Percentiles rank a stretch among this genome's conserved stretches.
Evolutionary conservation across 2,888 invertebrate genomes (phyloP).

Genomic region (Calliopum simillimum): DNA sequence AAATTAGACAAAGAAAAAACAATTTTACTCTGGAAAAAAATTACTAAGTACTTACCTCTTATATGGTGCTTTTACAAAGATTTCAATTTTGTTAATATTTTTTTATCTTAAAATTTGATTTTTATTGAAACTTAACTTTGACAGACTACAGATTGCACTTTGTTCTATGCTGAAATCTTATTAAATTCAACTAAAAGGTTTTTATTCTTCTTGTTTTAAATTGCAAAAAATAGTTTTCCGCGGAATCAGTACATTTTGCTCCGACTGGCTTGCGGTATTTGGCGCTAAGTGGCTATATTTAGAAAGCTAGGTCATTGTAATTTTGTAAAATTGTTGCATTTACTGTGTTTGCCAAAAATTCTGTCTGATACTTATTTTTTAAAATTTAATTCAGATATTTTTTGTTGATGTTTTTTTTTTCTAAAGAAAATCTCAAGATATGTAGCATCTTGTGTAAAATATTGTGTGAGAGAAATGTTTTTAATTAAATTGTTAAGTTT

Average conservation of each 20-base stretch:
- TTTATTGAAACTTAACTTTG: not conserved
- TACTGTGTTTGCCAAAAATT: too few relatives aligned
- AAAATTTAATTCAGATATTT: too few relatives aligned
- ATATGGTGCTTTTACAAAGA: not conserved
- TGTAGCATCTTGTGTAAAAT: too few relatives aligned
- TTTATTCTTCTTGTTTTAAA: not conserved
- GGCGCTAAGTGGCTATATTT: conserved; percentile 19
- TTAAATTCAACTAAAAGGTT: not conserved
- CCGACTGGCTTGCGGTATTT: conserved; percentile 8
- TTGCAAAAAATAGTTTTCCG: not conserved
- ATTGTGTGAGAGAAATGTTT: not conserved
- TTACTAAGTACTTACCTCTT: too few relatives aligned
- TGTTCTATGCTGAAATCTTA: not conserved
- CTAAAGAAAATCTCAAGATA: too few relatives aligned
- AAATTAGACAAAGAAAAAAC: too few relatives aligned
- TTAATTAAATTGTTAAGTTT: not conserved
- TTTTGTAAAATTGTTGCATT: conserved; percentile 1
- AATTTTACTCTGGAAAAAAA: too few relatives aligned
- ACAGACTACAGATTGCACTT: not conserved
- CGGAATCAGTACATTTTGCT: not conserved
- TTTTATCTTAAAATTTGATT: not conserved
- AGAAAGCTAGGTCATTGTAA: conserved; percentile 32
- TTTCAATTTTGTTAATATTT: not conserved
- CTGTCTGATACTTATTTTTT: too few relatives aligned
- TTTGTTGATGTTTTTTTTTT: too few relatives aligned